Conservation (phyloP, 2,113 vertebrate genomes). For the Macquaria ambigua region DNA sequence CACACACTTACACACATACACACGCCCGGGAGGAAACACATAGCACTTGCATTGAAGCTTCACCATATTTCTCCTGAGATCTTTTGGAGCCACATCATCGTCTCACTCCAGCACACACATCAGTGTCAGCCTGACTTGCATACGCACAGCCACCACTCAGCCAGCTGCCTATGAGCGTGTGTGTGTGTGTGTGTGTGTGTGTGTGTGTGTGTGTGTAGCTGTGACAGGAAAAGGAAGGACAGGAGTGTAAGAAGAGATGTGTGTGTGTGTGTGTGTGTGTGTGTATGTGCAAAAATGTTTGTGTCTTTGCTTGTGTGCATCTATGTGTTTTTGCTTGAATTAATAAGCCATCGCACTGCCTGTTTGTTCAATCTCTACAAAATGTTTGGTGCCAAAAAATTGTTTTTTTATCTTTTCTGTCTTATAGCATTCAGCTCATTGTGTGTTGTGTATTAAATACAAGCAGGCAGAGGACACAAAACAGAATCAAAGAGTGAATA, state of each 20-base stretch:
- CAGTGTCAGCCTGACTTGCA: conserved; percentile 36
- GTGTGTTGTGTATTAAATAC: conserved; percentile 8
- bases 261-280: neutral
- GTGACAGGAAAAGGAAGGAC: conserved; percentile 15
- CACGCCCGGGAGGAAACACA: conserved; percentile 28
- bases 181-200: conserved; percentile 43
- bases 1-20: conserved; percentile 31
- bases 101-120: conserved; percentile 69
- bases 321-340: neutral
- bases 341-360: conserved; percentile 9
- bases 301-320: conserved; percentile 7
- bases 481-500: neutral
- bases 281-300: neutral
- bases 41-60: conserved; percentile 44
- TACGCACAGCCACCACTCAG: conserved; percentile 26
- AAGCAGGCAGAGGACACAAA: neutral
- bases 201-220: conserved; percentile 30
- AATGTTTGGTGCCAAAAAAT: conserved; percentile 17
- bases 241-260: neutral
- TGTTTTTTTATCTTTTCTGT: conserved; percentile 14
- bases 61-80: conserved; percentile 66
- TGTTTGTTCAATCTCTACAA: conserved; percentile 12
- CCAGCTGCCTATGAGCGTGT: conserved; percentile 27
- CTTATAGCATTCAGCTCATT: neutral
- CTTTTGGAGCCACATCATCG: conserved; percentile 43